Base-by-base conservation (phyloP, 1,140 invertebrate species). In the Rhopalosiphum padi region DNA sequence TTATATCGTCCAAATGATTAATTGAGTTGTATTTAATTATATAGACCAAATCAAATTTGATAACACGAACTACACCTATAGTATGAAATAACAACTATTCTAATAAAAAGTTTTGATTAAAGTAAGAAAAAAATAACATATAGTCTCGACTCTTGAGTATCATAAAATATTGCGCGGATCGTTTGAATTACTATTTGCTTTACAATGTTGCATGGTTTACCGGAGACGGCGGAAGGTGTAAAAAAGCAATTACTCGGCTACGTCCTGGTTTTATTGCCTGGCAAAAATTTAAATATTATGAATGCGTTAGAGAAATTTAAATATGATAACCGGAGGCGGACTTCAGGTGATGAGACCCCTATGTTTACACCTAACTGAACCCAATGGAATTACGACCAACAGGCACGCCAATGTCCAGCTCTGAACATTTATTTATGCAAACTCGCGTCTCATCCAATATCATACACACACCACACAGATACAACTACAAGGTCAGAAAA, bases 301-400 rank as follows among this genome's bases (percentile, higher is more conserved):
- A 90, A 77, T 46, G 51, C 60, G 30, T 91, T 77, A 77, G 25
- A 91, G 60, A 91, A 91, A 91, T 91, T 91, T 91, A 91, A 91
- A 91, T 91, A 91, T 77, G 90, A 91, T 77, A 46, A 91, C 88
- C 51, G 25, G 18, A 55, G 60, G 41, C 60, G 55, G 30, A 91
- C 35, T 91, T 55, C 37, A 46, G 90, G 60, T 91, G 90, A 91
- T 77, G 90, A 91, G 90, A 91, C 55, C 90, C 55, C 90, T 91
- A 77, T 77, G 90, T 91, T 91, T 77, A 77, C 90, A 77, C 60
- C 55, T 77, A 43, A 77, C 37, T 46, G 55, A 77, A 46, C 41
- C 60, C 60, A 21, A 41, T 43, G 53, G 53, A 90, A 91, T 91
- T 91, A 91, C 41, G 90, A 43, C 55, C 60, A 77, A 91, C 90